phyloP scores from a whole-genome alignment of 2,888 invertebrate genomes.

The Dysmachus trigonus region DNA sequence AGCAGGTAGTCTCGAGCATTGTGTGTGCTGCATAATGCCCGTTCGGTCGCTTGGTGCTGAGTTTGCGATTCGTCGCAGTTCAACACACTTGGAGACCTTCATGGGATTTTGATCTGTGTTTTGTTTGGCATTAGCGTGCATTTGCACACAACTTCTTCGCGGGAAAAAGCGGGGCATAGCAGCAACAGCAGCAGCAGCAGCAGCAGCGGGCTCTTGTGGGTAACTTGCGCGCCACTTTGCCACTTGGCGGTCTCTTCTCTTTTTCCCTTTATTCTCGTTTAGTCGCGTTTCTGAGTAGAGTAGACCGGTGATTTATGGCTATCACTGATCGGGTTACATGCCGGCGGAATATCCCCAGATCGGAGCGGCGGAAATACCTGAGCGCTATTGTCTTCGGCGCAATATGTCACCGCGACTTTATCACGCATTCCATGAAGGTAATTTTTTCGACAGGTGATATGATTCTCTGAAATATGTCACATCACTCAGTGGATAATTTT shows the following conservation, averaged over 20 bases:
- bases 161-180: background rate
- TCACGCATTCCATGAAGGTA: background rate
- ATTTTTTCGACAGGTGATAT: background rate
- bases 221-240: conserved; percentile 3
- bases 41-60: background rate
- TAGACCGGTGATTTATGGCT: conserved; percentile 9
- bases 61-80: conserved; percentile 19
- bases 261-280: background rate
- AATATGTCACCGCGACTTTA: background rate
- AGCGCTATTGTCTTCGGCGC: background rate
- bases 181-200: background rate
- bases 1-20: conserved; percentile 10
- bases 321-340: conserved; percentile 4
- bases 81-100: conserved; percentile 33
- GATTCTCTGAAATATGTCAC: background rate
- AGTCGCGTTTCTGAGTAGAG: background rate
- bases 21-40: background rate
- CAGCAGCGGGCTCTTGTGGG: background rate
- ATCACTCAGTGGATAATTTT: background rate
- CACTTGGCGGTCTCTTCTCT: background rate
- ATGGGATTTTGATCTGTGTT: conserved; percentile 8
- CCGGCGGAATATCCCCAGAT: background rate
- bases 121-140: background rate
- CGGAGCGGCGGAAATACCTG: background rate
- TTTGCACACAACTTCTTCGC: background rate